Evolutionary conservation across 2,888 invertebrate genomes (phyloP).

Genomic region (Matsumyia berberina): DNA sequence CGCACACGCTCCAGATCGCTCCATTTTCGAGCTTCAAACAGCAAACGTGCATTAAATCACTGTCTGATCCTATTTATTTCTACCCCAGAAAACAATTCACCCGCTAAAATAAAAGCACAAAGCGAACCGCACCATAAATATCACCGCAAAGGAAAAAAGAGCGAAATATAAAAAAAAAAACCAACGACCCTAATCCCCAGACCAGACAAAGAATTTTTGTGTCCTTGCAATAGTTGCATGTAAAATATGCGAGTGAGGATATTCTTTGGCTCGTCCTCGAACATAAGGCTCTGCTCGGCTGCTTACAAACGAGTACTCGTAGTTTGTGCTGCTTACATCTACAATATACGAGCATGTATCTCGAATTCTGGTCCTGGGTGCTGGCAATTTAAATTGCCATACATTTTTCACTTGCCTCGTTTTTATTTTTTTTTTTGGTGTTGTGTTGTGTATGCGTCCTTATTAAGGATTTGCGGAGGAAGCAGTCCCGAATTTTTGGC

Average conservation of each 20-base stretch:
- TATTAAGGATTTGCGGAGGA: constrained; percentile 57
- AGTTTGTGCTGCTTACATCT: constrained; percentile 53
- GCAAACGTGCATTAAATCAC: constrained; percentile 71
- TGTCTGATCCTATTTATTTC: constrained; percentile 75
- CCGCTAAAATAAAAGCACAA: constrained; percentile 70
- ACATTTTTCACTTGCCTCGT: constrained; percentile 60
- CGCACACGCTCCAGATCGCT: constrained; percentile 61
- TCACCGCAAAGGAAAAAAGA: constrained; percentile 38
- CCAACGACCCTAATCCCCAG: constrained; percentile 58
- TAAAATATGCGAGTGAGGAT: constrained; percentile 54
- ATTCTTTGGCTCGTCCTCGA: constrained; percentile 17
- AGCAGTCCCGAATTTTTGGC: constrained; percentile 22
- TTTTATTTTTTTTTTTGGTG: too few relatives aligned
- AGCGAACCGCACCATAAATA: constrained; percentile 75
- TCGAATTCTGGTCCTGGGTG: constrained; percentile 9
- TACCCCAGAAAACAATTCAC: constrained; percentile 71
- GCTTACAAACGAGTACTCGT: constrained; percentile 29
- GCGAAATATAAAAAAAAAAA: neutral
- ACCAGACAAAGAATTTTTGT: constrained; percentile 68
- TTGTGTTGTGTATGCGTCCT: constrained; percentile 51
- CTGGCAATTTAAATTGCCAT: constrained; percentile 70
- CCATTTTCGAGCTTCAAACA: constrained; percentile 56
- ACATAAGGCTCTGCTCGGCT: constrained; percentile 34
- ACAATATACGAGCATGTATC: constrained; percentile 56
- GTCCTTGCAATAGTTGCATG: constrained; percentile 67